phyloP scores from a whole-genome alignment of 1,140 invertebrate genomes.

The Papilio xuthus region DNA sequence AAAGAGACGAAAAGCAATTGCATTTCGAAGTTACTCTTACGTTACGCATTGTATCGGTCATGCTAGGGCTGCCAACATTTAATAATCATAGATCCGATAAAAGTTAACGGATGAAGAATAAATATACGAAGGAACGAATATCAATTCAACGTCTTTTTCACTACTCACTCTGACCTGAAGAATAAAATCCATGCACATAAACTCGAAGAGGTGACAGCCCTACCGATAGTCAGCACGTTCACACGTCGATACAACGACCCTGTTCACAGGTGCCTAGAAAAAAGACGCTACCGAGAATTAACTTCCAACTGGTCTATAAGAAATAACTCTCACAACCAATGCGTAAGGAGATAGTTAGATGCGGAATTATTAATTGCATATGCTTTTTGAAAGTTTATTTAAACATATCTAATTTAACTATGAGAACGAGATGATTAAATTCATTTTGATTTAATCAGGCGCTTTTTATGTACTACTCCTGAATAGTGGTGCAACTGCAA shows the following conservation, averaged over 20 bases:
- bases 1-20: constrained; percentile 39
- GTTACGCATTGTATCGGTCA: constrained; percentile 36
- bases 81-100: not conserved
- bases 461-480: constrained; percentile 35
- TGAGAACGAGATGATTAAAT: constrained; percentile 35
- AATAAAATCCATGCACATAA: not conserved
- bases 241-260: constrained; percentile 43
- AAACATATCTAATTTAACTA: not conserved
- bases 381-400: not conserved
- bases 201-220: not conserved
- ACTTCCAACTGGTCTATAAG: not conserved
- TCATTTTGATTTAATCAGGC: constrained; percentile 44
- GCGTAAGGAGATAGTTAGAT: not conserved
- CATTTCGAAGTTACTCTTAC: constrained; percentile 40
- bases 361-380: not conserved
- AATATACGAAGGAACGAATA: not conserved
- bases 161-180: not conserved
- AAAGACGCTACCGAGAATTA: constrained; percentile 33
- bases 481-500: constrained; percentile 33
- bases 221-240: constrained; percentile 37
- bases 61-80: not conserved
- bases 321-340: not conserved
- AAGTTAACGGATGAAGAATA: not conserved
- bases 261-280: constrained; percentile 38
- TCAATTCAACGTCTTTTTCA: not conserved